Evolutionary conservation across 2,888 invertebrate genomes (phyloP).

Genomic region (Nycteola revayana): DNA sequence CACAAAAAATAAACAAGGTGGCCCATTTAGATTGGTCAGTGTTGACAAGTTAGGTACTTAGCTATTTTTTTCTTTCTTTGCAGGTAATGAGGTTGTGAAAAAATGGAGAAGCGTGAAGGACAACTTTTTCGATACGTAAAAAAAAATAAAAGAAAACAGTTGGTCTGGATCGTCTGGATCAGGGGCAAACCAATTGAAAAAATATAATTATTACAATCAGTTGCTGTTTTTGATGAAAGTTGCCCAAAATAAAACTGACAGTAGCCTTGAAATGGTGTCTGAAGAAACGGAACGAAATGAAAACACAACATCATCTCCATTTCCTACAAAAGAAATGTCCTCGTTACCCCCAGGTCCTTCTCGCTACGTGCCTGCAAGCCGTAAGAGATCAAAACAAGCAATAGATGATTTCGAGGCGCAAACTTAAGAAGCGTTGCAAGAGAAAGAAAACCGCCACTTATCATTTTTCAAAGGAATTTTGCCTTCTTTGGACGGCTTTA

Average conservation of each 20-base stretch:
- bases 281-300: conserved; percentile 25
- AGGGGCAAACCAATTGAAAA: conserved; percentile 20
- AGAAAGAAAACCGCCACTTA: conserved; percentile 29
- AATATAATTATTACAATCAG: conserved; percentile 26
- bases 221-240: conserved; percentile 22
- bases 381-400: conserved; percentile 18
- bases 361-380: conserved; percentile 24
- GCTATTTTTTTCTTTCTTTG: conserved; percentile 15
- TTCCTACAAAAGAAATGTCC: conserved; percentile 18
- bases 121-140: conserved; percentile 21
- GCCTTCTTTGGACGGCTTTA: conserved; percentile 30
- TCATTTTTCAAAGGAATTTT: conserved; percentile 33
- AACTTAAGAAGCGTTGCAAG: conserved; percentile 22
- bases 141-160: conserved; percentile 19
- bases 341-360: conserved; percentile 19
- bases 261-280: conserved; percentile 23
- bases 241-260: conserved; percentile 25
- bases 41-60: conserved; percentile 6
- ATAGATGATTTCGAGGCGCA: conserved; percentile 28
- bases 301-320: conserved; percentile 21
- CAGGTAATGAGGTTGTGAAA: conserved; percentile 30
- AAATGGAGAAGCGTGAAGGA: conserved; percentile 33
- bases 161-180: conserved; percentile 18
- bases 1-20: conserved; percentile 13
- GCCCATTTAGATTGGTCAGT: conserved; percentile 13